phyloP scores from a whole-genome alignment of 2,888 invertebrate genomes.

The Drosophila colorata region DNA sequence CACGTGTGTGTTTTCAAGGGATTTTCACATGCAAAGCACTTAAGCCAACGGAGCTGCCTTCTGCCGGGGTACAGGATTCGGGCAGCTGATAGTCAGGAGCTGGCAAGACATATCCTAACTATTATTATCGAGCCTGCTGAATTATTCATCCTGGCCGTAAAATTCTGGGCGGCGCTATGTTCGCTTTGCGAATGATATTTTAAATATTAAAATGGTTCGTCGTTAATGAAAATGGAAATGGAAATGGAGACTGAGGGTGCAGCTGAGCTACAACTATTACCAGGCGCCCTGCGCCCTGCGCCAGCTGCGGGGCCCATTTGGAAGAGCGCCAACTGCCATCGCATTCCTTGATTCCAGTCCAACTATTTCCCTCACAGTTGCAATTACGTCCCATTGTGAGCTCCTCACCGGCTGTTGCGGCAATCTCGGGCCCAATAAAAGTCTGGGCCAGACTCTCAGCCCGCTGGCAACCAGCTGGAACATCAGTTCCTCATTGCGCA shows the following conservation, averaged over 20 bases:
- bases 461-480: conserved; percentile 9
- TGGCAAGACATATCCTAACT: conserved; percentile 36
- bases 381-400: conserved; percentile 51
- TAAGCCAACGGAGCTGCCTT: conserved; percentile 30
- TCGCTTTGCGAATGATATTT: conserved; percentile 57
- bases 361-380: conserved; percentile 51
- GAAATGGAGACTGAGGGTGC: neutral
- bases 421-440: conserved; percentile 50
- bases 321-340: conserved; percentile 42
- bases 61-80: neutral
- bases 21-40: conserved; percentile 63
- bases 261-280: conserved; percentile 28
- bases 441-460: conserved; percentile 26
- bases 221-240: conserved; percentile 27
- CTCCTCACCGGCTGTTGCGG: conserved; percentile 43
- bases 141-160: conserved; percentile 58
- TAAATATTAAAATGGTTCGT: conserved; percentile 67
- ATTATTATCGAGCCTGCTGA: conserved; percentile 67
- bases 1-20: conserved; percentile 38
- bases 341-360: conserved; percentile 28
- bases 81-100: conserved; percentile 1
- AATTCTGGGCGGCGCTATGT: conserved; percentile 34
- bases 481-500: conserved; percentile 21
- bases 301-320: conserved; percentile 44
- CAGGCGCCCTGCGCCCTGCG: neutral